Base-by-base conservation (phyloP, 2,797 vertebrate species). In the Avahi laniger region DNA sequence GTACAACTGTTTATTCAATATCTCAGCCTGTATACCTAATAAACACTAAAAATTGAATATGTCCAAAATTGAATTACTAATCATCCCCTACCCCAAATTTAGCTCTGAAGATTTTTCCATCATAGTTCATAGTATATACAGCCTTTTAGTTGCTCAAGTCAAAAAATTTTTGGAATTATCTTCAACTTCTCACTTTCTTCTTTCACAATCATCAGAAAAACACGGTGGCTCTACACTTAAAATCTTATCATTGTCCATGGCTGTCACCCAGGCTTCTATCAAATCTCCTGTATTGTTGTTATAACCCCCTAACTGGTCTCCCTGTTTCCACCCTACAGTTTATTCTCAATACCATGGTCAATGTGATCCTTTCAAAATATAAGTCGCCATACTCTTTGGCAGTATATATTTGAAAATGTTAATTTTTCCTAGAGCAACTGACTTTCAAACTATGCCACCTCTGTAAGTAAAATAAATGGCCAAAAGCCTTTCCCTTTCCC, bases 401-500 rank as follows among this genome's bases (percentile, higher is more conserved):
- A 84, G 84, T 67, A 17, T 50, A 22, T 50, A 80, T 70, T 84
- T 72, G 61, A 69, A 96, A 96, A 90, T 59, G 35, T 80, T 59
- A 78, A 18, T 46, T 93, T 94, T 87, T 86, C 61, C 76, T 41
- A 92, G 12, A 89, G 52, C 50, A 93, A 54, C 20, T 81, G 73
- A 88, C 75, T 86, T 88, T 59, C 41, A 88, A 90, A 97, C 20
- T 54, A 92, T 0, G 82, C 38, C 4, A 89, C 24, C 79, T 52
- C 78, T 57, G 46, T 15, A 67, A 57, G 50, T 76, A 82, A 92
- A 93, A 90, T 82, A 97, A 70, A 95, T 80, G 89, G 85, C 46
- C 63, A 94, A 82, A 41, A 96, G 73, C 67, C 89, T 94, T 92
- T 92, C 46, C 17, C 26, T 93, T 91, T 96, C 41, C 24, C 54